phyloP scores from a whole-genome alignment of 1,140 invertebrate species.

The Heliconius congener region DNA sequence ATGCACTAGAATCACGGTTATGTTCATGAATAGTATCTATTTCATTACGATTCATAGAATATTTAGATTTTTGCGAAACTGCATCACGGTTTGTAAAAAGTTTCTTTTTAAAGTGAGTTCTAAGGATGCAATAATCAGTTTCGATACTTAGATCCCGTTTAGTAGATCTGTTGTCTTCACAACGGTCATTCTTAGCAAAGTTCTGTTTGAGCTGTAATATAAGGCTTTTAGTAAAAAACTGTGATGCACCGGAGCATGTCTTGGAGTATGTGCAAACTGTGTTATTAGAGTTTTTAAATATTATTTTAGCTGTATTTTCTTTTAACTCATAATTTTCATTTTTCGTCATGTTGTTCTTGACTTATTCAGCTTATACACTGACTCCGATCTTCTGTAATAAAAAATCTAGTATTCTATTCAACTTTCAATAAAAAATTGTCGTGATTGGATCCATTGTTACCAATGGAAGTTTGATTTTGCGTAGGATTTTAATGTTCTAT shows the following conservation, averaged over 20 bases:
- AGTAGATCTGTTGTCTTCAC: slow-evolving; percentile 43
- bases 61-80: slow-evolving; percentile 48
- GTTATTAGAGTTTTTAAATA: slow-evolving; percentile 59
- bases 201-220: slow-evolving; percentile 50
- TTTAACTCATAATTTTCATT: slow-evolving; percentile 17
- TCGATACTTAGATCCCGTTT: slow-evolving; percentile 66
- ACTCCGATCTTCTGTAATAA: slow-evolving; percentile 7
- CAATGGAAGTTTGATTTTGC: not conserved
- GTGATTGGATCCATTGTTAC: not conserved
- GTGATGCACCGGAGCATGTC: slow-evolving; percentile 51
- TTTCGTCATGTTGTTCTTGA: slow-evolving; percentile 12
- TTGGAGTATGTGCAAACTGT: slow-evolving; percentile 53
- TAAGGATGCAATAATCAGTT: slow-evolving; percentile 61
- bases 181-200: slow-evolving; percentile 41
- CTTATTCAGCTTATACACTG: not conserved
- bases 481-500: not conserved
- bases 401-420: slow-evolving; percentile 15
- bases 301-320: slow-evolving; percentile 43
- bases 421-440: not conserved
- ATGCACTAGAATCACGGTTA: slow-evolving; percentile 47
- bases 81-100: slow-evolving; percentile 30
- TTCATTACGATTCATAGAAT: slow-evolving; percentile 48
- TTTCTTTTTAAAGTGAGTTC: slow-evolving; percentile 52
- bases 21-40: slow-evolving; percentile 46
- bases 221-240: slow-evolving; percentile 48